A percentile compares a stretch with the other conserved stretches of the same genome.
Conservation (phyloP, 1,140 invertebrate genomes). For the Zaprionus nigranus region DNA sequence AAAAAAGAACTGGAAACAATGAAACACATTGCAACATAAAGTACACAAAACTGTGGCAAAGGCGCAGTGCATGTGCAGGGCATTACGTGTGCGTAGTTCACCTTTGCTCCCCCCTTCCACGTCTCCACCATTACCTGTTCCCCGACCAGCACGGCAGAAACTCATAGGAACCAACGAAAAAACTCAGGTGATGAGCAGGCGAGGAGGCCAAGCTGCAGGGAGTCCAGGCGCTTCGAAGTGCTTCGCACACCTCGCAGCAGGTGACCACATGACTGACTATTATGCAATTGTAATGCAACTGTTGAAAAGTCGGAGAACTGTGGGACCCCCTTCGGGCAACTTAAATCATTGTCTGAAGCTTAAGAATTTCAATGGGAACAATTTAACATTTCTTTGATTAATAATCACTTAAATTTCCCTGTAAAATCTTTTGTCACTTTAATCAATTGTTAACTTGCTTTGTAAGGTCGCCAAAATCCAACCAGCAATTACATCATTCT, state of each 20-base stretch:
- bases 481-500: conserved; percentile 65
- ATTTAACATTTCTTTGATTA: not conserved
- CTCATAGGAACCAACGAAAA: not conserved
- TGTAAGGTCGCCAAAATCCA: not conserved
- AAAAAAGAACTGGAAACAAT: conserved; percentile 15
- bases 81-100: not conserved
- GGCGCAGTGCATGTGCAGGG: not conserved
- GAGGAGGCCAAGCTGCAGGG: not conserved
- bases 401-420: not conserved
- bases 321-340: not conserved
- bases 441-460: not conserved
- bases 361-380: conserved; percentile 1
- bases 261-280: not conserved
- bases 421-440: not conserved
- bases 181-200: not conserved
- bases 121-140: too few relatives aligned
- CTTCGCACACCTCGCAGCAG: conserved; percentile 16
- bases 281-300: conserved; percentile 12
- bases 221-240: not conserved
- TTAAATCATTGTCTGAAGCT: not conserved
- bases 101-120: too few relatives aligned
- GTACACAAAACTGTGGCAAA: conserved; percentile 27
- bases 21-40: conserved; percentile 31
- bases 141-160: not conserved
- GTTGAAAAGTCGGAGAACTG: not conserved